Evolutionary conservation across 2,888 invertebrate genomes (phyloP).

Genomic region (Ichneumon xanthorius): DNA sequence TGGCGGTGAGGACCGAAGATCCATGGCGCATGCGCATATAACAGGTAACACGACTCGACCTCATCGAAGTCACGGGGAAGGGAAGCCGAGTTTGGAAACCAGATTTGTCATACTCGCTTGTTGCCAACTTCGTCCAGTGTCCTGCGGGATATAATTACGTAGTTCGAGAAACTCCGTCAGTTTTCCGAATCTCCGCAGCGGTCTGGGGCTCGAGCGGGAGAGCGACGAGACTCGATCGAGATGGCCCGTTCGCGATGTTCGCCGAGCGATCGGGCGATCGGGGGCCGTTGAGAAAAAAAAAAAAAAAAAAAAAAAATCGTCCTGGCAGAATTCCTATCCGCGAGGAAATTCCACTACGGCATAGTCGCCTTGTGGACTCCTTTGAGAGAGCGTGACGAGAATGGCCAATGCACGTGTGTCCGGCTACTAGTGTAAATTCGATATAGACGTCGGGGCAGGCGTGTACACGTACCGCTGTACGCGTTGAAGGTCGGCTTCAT

Average conservation of each 20-base stretch:
- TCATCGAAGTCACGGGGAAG: constrained; percentile 15
- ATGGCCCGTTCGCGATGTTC: constrained; percentile 3
- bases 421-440: background rate
- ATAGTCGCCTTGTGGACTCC: background rate
- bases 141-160: constrained; percentile 57
- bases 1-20: background rate
- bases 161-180: constrained; percentile 34
- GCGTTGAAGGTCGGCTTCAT: constrained; percentile 1
- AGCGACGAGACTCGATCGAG: constrained; percentile 21
- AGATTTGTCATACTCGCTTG: constrained; percentile 60
- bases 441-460: background rate
- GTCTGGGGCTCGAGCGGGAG: background rate
- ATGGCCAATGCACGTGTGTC: background rate
- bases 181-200: constrained; percentile 7
- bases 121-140: constrained; percentile 45
- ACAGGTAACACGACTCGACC: background rate
- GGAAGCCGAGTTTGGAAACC: constrained; percentile 52
- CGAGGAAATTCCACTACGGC: background rate
- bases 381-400: constrained; percentile 7
- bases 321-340: background rate
- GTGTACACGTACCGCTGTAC: background rate
- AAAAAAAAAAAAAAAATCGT: background rate
- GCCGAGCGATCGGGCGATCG: background rate
- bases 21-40: background rate
- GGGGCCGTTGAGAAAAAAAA: background rate